phyloP scores from a whole-genome alignment of 1,140 invertebrate species.

The Drosophila suzukii region DNA sequence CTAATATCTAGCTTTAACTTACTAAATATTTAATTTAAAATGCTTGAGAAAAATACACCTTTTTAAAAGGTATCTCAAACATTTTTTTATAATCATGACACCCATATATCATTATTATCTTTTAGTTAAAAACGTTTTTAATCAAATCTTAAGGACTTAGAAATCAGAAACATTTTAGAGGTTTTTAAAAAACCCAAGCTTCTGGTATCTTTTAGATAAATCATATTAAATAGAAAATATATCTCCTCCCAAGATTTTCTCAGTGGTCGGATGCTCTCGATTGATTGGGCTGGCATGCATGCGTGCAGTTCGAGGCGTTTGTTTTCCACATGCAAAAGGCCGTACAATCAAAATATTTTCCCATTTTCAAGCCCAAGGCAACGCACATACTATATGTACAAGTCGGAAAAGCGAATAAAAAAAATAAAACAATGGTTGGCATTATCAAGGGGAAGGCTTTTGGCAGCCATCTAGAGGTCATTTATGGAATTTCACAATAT shows the following conservation, averaged over 20 bases:
- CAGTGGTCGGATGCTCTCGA: slow-evolving; percentile 45
- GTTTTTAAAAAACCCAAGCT: too few relatives aligned
- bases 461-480: slow-evolving; percentile 50
- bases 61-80: too few relatives aligned
- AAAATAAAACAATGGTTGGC: slow-evolving; percentile 59
- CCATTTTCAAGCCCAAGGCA: slow-evolving; percentile 37
- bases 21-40: too few relatives aligned
- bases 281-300: slow-evolving; percentile 59
- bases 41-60: too few relatives aligned
- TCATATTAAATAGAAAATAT: too few relatives aligned
- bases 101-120: too few relatives aligned
- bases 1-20: too few relatives aligned
- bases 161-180: too few relatives aligned
- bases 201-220: too few relatives aligned
- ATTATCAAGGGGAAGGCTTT: slow-evolving; percentile 63
- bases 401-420: slow-evolving; percentile 18
- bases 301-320: slow-evolving; percentile 40
- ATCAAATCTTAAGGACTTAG: too few relatives aligned
- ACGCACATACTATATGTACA: slow-evolving; percentile 21
- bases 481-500: slow-evolving; percentile 59
- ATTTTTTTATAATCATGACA: too few relatives aligned
- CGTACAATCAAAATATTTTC: slow-evolving; percentile 66
- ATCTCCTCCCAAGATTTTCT: background rate
- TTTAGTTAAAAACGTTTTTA: too few relatives aligned
- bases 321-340: slow-evolving; percentile 47